A percentile compares a stretch with the other conserved stretches of the same genome.
Conservation (phyloP, 1,140 invertebrate genomes). For the Yoshiicerus persimilis region DNA sequence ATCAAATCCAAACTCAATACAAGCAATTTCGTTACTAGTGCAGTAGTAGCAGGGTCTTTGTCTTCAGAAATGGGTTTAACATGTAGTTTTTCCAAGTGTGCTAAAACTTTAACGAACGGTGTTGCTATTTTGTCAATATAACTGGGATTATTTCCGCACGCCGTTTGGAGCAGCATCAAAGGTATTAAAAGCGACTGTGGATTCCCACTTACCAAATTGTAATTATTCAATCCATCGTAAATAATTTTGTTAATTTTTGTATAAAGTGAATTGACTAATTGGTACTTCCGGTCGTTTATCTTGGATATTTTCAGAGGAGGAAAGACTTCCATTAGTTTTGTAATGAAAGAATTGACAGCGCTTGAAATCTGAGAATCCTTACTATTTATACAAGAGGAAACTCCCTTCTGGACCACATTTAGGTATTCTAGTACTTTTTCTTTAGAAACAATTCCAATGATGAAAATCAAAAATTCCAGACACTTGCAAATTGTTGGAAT, state of each 20-base stretch:
- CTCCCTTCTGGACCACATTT: conserved; percentile 79
- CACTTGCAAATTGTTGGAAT: conserved; percentile 90
- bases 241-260: conserved; percentile 83
- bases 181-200: conserved; percentile 82
- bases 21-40: conserved; percentile 68
- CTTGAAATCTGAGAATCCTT: conserved; percentile 84
- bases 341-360: conserved; percentile 79
- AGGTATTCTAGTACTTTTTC: conserved; percentile 83
- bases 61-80: conserved; percentile 57
- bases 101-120: conserved; percentile 88
- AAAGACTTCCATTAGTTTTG: conserved; percentile 84
- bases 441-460: conserved; percentile 79
- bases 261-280: conserved; percentile 88
- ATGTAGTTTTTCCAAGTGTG: conserved; percentile 87
- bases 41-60: too few species aligned
- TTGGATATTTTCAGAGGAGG: conserved; percentile 56
- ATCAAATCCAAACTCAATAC: conserved; percentile 88
- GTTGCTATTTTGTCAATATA: conserved; percentile 91
- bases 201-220: conserved; percentile 76
- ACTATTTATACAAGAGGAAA: conserved; percentile 76
- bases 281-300: conserved; percentile 76
- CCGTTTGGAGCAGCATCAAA: conserved; percentile 94
- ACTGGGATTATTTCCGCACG: conserved; percentile 80
- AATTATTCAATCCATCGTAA: conserved; percentile 80
- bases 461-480: conserved; percentile 83